Percentiles rank a stretch among this genome's conserved stretches.
Evolutionary conservation across 2,797 vertebrate species (phyloP).

Genomic region (Aythya fuligula): DNA sequence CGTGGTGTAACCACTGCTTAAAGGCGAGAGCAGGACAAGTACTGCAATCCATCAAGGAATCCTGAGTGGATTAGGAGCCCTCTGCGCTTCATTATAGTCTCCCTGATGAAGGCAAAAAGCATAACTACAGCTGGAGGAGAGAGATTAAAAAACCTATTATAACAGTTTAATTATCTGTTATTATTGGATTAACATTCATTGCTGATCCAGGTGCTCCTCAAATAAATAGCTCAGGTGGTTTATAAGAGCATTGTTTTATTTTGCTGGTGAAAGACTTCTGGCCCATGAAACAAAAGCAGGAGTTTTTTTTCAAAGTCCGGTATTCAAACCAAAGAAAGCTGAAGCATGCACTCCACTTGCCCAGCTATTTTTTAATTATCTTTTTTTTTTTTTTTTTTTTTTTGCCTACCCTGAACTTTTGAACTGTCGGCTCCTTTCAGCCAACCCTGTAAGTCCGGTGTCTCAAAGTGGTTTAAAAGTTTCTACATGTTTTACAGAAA

Average conservation of each 20-base stretch:
- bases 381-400: not conserved
- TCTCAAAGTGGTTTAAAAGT: not conserved
- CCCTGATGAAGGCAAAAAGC: constrained; percentile 13
- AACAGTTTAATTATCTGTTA: constrained; percentile 47
- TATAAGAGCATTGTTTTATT: not conserved
- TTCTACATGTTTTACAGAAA: not conserved
- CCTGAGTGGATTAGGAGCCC: constrained; percentile 48
- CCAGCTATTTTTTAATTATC: not conserved
- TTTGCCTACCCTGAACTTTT: not conserved
- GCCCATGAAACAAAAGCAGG: not conserved
- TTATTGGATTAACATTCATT: constrained; percentile 27
- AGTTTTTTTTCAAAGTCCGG: not conserved
- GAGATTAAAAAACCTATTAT: constrained; percentile 19
- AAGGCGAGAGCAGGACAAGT: constrained; percentile 2
- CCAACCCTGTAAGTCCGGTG: not conserved
- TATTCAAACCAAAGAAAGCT: not conserved
- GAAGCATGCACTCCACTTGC: not conserved
- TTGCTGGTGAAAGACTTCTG: not conserved
- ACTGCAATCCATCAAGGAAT: not conserved
- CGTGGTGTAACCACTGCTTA: not conserved
- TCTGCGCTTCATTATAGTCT: constrained; percentile 22
- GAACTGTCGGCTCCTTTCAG: not conserved
- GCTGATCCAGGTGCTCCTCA: constrained; percentile 44
- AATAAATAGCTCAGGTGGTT: constrained; percentile 29
- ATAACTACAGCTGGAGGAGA: constrained; percentile 28